These are phyloP conservation scores for Eulemur albifrons DNA, from an alignment of 2,797 vertebrate genomes.

Conservation along the genomic window DNA sequence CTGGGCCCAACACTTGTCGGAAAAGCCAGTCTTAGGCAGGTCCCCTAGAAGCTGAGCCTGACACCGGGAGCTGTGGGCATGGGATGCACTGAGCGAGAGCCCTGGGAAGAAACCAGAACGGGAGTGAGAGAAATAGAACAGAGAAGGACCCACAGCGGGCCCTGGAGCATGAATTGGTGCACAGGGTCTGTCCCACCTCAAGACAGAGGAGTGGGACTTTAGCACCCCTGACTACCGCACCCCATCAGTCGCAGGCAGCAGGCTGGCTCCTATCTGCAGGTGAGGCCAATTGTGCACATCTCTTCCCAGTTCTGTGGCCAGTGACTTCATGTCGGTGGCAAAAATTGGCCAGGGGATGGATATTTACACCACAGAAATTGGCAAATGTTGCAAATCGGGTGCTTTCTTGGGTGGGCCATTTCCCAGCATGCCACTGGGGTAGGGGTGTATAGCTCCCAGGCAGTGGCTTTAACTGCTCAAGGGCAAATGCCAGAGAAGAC, in stretches of 20 bases:
- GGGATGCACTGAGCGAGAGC: background rate
- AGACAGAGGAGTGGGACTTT: background rate
- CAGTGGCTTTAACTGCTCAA: background rate
- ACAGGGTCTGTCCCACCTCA: background rate
- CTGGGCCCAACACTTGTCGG: no score
- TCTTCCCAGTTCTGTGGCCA: background rate
- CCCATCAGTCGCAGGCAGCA: background rate
- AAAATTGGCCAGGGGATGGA: background rate
- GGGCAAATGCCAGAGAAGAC: background rate
- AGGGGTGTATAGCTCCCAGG: background rate
- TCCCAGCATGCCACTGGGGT: background rate
- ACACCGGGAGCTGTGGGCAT: background rate
- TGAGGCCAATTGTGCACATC: background rate
- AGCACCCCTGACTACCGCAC: background rate
- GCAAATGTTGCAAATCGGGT: background rate
- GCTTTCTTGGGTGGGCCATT: no score
- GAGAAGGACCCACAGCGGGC: background rate
- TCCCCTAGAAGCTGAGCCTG: background rate
- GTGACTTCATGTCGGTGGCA: background rate
- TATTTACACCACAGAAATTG: fast-evolving
- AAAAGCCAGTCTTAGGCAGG: background rate
- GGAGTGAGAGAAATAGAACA: background rate
- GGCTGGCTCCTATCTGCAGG: no score
- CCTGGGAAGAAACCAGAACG: background rate
- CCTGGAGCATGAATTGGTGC: background rate